A percentile compares a stretch with the other conserved stretches of the same genome.
These are phyloP conservation scores for Cydia amplana DNA, from an alignment of 1,140 invertebrate species.

Conservation along the genomic window DNA sequence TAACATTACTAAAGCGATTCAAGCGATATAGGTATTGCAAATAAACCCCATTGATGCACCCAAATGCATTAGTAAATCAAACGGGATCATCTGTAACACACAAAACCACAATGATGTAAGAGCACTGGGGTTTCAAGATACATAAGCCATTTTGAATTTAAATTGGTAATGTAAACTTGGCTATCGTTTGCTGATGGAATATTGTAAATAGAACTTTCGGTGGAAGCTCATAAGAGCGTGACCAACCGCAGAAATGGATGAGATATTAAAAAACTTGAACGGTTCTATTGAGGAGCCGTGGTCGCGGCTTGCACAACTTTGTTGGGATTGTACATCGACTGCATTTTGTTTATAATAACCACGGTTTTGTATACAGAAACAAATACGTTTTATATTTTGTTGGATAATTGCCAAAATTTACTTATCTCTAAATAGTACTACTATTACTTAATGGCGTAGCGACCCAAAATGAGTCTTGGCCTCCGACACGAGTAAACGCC, in stretches of 20 bases:
- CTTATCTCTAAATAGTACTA: too few species aligned
- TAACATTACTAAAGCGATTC: not conserved
- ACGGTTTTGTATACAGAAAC: too few species aligned
- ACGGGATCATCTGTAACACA: not conserved
- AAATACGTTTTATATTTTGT: too few species aligned
- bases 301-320: not conserved
- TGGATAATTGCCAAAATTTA: too few species aligned
- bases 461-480: too few species aligned
- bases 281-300: not conserved
- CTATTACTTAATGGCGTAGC: too few species aligned
- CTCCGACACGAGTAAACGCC: too few species aligned
- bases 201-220: not conserved
- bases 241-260: not conserved
- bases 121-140: not conserved
- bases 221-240: not conserved
- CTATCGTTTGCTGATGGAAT: not conserved
- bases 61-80: slow-evolving; percentile 21
- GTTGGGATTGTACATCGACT: too few species aligned
- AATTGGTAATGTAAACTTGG: not conserved
- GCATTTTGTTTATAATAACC: too few species aligned
- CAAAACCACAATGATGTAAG: not conserved
- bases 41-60: slow-evolving; percentile 12
- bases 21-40: slow-evolving; percentile 6
- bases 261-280: not conserved
- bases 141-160: not conserved